phyloP scores from a whole-genome alignment of 2,113 vertebrate genomes.

The Nansenia antarctica region DNA sequence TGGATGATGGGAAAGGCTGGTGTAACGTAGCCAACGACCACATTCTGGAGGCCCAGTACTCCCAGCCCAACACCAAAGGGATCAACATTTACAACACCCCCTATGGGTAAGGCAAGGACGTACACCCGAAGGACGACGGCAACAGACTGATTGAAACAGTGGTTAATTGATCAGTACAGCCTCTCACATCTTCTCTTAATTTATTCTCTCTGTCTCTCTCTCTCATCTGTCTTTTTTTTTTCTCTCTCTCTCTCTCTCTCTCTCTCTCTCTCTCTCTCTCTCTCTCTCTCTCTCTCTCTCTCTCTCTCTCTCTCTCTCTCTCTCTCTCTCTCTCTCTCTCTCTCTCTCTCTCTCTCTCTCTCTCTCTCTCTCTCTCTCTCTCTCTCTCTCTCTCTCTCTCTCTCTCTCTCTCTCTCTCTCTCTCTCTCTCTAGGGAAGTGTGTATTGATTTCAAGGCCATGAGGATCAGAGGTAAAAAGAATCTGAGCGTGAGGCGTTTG shows the following conservation, averaged over 20 bases:
- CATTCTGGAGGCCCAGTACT: constrained; percentile 72
- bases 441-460: constrained; percentile 66
- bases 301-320: too few relatives aligned
- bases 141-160: too few relatives aligned
- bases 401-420: too few relatives aligned
- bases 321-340: too few relatives aligned
- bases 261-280: background rate
- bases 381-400: too few relatives aligned
- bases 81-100: constrained; percentile 69
- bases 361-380: too few relatives aligned
- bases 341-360: too few relatives aligned
- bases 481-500: constrained; percentile 61
- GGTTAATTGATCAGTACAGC: background rate
- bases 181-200: too few relatives aligned
- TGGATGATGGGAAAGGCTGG: constrained; percentile 55
- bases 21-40: constrained; percentile 61
- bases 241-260: background rate
- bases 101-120: constrained; percentile 53
- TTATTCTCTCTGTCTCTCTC: too few relatives aligned
- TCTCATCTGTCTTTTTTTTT: too few relatives aligned
- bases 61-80: constrained; percentile 57
- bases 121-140: too few relatives aligned
- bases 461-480: constrained; percentile 46
- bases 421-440: constrained; percentile 56
- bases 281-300: background rate